Evolutionary conservation across 1,140 invertebrate species (phyloP).

Genomic region (Tetragonula clypearis): DNA sequence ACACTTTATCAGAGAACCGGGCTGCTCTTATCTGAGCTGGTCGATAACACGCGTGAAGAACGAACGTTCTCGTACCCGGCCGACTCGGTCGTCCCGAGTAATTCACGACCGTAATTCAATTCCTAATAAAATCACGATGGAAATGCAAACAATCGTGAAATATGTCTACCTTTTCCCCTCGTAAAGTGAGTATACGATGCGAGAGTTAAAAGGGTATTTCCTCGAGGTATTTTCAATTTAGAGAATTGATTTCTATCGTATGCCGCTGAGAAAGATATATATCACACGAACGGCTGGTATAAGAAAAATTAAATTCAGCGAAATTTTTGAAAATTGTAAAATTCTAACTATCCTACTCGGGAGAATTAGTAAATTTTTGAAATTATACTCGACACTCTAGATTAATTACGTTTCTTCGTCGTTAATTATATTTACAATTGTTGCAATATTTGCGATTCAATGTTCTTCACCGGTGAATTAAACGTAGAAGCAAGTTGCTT

Average conservation of each 20-base stretch:
- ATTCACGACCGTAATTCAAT: not conserved
- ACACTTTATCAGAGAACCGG: conserved; percentile 34
- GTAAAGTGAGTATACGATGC: not conserved
- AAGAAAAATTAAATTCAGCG: no score
- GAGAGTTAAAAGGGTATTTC: not conserved
- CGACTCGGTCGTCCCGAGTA: not conserved
- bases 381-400: no score
- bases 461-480: not conserved
- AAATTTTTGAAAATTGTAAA: no score
- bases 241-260: not conserved
- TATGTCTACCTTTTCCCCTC: not conserved
- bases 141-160: not conserved
- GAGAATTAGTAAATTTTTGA: no score
- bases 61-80: conserved; percentile 24
- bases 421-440: no score
- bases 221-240: not conserved
- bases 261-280: no score
- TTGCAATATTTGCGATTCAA: no score
- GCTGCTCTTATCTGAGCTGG: conserved; percentile 35
- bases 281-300: no score
- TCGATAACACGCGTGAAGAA: conserved; percentile 37
- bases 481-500: not conserved
- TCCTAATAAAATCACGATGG: not conserved
- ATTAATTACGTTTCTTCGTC: no score
- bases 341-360: no score